Evolutionary conservation across 2,113 vertebrate species (phyloP), one percentile per base, ranked within the genome.

Genomic region (Anseranas semipalmata): DNA sequence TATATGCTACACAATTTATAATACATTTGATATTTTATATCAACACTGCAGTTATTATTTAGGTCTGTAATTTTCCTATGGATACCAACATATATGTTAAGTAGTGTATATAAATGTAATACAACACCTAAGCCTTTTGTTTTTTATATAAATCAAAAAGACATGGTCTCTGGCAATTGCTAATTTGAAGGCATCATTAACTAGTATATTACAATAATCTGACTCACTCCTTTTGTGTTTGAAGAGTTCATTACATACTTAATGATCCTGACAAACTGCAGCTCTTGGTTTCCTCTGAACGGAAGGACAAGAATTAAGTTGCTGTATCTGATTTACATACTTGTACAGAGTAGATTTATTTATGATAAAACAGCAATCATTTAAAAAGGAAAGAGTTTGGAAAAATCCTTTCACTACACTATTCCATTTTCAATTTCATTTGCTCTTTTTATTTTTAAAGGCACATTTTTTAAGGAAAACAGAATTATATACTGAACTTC

Each of bases 201-300:
- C 65, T 92, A 95, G 81, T 92, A 77, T 90, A 96, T 98, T 98
- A 96, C 91, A 71, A 94, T 93, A 98, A 94, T 96, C 67, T 96
- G 93, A 97, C 75, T 97, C 87, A 95, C 46, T 96, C 85, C 67
- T 98, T 96, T 96, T 97, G 73, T 82, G 30, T 95, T 95, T 98
- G 85, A 97, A 95, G 90, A 96, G 96, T 95, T 97, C 95, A 97
- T 98, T 98, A 93, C 90, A 91, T 89, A 92, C 86, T 93, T 97
- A 97, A 98, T 97, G 97, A 98, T 86, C 93, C 83, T 97, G 93
- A 96, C 72, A 97, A 95, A 92, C 30, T 75, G 43, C 96, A 95
- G 85, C 68, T 96, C 71, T 95, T 86, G 55, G 35, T 97, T 97
- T 97, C 50, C 72, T 97, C 96, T 94, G 94, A 96, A 96, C 88